Evolutionary conservation across 92 coral and sea anemone genomes (phyloP).

Genomic region (Palythoa caribaeorum): DNA sequence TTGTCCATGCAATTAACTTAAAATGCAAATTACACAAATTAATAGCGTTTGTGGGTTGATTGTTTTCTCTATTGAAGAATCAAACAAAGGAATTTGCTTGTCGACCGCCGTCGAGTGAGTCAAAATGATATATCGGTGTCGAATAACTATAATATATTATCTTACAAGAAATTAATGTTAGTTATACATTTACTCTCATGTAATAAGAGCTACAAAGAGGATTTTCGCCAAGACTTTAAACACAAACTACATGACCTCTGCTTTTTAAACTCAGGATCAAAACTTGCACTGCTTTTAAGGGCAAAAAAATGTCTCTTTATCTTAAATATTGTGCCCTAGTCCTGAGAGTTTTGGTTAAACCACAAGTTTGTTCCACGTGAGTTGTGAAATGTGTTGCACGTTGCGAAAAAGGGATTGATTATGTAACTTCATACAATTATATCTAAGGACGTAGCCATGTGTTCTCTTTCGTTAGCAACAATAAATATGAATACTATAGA

Average conservation of each 20-base stretch:
- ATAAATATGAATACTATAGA: no score
- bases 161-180: background rate
- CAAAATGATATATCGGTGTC: slow-evolving; percentile 28
- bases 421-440: no score
- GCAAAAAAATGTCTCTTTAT: background rate
- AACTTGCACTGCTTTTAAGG: background rate
- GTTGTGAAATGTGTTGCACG: no score
- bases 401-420: no score
- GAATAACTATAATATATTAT: background rate
- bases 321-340: background rate
- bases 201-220: background rate
- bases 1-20: slow-evolving; percentile 11
- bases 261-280: background rate
- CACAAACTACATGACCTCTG: background rate
- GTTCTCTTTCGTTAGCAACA: no score
- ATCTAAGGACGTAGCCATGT: no score
- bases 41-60: slow-evolving; percentile 25
- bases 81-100: slow-evolving; percentile 38
- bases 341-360: background rate
- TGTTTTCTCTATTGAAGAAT: slow-evolving; percentile 24
- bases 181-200: background rate
- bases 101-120: slow-evolving; percentile 31
- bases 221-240: background rate
- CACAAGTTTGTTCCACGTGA: background rate
- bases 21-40: slow-evolving; percentile 42